Evolutionary conservation across 2,888 invertebrate species (phyloP).

Genomic region (Bombylius major): DNA sequence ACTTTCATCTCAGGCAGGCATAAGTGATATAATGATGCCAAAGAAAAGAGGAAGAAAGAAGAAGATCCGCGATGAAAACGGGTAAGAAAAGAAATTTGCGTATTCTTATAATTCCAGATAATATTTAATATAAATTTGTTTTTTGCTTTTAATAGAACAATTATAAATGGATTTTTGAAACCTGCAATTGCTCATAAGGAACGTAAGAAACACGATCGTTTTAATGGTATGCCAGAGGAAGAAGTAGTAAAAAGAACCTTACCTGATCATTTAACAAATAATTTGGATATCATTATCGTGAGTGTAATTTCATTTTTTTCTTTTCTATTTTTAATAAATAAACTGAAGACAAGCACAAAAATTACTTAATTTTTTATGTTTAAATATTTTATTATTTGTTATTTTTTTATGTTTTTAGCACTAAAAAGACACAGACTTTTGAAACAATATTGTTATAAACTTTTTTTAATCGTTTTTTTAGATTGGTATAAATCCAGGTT

Average conservation of each 20-base stretch:
- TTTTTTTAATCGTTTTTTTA: constrained; percentile 33
- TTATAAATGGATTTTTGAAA: constrained; percentile 16
- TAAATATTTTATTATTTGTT: neutral
- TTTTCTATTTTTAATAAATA: neutral
- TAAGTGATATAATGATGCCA: constrained; percentile 37
- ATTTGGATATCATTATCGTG: constrained; percentile 97
- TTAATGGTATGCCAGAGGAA: constrained; percentile 93
- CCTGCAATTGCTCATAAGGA: constrained; percentile 47
- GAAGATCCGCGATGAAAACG: constrained; percentile 57
- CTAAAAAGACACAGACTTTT: too few relatives aligned
- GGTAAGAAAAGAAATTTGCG: constrained; percentile 29
- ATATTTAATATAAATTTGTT: constrained; percentile 10
- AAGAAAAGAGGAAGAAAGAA: constrained; percentile 82
- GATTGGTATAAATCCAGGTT: constrained; percentile 97
- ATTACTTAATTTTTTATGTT: neutral
- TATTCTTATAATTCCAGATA: too few relatives aligned
- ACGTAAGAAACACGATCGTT: constrained; percentile 86
- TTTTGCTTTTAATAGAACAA: constrained; percentile 7
- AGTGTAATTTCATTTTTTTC: constrained; percentile 48
- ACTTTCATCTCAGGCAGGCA: neutral
- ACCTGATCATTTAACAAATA: constrained; percentile 85
- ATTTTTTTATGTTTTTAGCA: neutral
- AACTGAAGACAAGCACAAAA: neutral
- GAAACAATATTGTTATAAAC: too few relatives aligned
- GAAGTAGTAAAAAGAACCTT: constrained; percentile 87